These are phyloP conservation scores for Neoascia interrupta DNA, from an alignment of 2,888 invertebrate genomes.

Conservation along the genomic window DNA sequence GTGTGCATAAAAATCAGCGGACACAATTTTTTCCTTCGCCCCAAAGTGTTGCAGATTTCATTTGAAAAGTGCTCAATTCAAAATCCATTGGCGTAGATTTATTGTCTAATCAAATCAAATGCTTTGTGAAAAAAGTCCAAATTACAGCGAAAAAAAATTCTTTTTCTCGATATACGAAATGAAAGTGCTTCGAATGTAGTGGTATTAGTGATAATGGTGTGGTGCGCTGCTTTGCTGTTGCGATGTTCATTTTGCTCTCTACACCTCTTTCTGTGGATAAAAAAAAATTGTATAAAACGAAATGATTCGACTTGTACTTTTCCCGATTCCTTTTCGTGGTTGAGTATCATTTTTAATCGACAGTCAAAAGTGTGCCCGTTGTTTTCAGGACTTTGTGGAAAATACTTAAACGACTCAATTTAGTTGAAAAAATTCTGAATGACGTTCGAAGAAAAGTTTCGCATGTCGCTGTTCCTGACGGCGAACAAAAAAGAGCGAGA, in stretches of 20 bases:
- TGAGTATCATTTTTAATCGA: background rate
- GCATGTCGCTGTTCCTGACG: slow-evolving; percentile 20
- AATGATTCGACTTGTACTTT: slow-evolving; percentile 6
- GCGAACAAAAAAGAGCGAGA: slow-evolving; percentile 48
- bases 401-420: background rate
- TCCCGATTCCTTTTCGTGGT: background rate
- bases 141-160: slow-evolving; percentile 42
- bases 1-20: slow-evolving; percentile 26
- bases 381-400: background rate
- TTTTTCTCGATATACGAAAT: slow-evolving; percentile 51
- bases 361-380: background rate
- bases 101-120: slow-evolving; percentile 21
- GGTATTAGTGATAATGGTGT: slow-evolving; percentile 52
- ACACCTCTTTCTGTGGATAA: slow-evolving; percentile 57
- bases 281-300: slow-evolving; percentile 32
- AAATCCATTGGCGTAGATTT: slow-evolving; percentile 19
- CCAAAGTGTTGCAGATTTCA: slow-evolving; percentile 42
- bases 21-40: slow-evolving; percentile 24
- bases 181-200: slow-evolving; percentile 49
- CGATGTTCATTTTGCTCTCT: slow-evolving; percentile 61
- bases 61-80: slow-evolving; percentile 18
- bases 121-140: slow-evolving; percentile 45
- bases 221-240: slow-evolving; percentile 43
- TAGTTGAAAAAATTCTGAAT: slow-evolving; percentile 1
- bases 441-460: slow-evolving; percentile 12